Conservation (phyloP, 2,797 vertebrate species). For the Sebastes minor region DNA sequence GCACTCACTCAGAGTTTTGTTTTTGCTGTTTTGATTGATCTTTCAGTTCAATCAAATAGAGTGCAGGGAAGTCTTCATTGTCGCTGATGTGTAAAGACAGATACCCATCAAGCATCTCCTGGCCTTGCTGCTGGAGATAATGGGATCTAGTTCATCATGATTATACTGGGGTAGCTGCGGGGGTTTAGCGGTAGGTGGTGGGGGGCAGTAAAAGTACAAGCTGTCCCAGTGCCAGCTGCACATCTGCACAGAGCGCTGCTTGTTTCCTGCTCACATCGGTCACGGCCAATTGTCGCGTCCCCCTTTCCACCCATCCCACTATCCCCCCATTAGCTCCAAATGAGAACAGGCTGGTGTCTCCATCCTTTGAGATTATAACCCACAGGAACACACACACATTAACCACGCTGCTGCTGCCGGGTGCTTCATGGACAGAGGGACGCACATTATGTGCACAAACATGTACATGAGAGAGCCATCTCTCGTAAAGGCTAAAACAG, state of each 20-base stretch:
- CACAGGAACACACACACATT: neutral
- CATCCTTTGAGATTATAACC: conserved; percentile 55
- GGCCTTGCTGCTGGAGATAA: conserved; percentile 37
- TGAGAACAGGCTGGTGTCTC: conserved; percentile 63
- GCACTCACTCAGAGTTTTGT: neutral
- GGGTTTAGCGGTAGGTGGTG: neutral
- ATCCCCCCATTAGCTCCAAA: conserved; percentile 54
- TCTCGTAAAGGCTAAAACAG: neutral
- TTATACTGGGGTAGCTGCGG: conserved; percentile 4
- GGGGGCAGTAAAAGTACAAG: conserved; percentile 41
- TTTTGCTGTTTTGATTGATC: conserved; percentile 17
- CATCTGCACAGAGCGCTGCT: conserved; percentile 62
- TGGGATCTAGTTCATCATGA: conserved; percentile 63
- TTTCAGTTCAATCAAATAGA: conserved; percentile 19
- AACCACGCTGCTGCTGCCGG: neutral
- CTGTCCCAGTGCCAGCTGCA: conserved; percentile 62
- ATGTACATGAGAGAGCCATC: neutral
- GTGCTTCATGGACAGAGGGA: neutral
- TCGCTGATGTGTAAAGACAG: neutral
- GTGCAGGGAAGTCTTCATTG: neutral
- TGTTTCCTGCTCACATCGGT: conserved; percentile 63
- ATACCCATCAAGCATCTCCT: conserved; percentile 7
- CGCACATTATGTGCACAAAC: neutral
- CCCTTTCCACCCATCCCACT: conserved; percentile 24
- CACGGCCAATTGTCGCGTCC: conserved; percentile 57